phyloP scores from a whole-genome alignment of 2,888 invertebrate genomes.

The Neoaliturus tenellus region DNA sequence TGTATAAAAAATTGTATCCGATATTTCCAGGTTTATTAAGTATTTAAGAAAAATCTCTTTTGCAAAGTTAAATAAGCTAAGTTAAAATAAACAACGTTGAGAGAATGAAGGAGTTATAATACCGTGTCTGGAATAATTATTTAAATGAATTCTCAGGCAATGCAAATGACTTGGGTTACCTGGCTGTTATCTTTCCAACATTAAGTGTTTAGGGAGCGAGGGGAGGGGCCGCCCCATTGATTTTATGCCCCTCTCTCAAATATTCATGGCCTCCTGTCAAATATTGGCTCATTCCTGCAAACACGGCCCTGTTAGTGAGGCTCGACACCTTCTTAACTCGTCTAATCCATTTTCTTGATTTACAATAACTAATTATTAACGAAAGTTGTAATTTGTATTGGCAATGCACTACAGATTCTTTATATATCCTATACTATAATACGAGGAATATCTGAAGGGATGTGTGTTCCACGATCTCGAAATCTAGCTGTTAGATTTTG shows the following conservation, averaged over 20 bases:
- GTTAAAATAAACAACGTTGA: slow-evolving; percentile 1
- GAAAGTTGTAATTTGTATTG: no score
- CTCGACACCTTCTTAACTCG: background rate
- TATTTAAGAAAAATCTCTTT: slow-evolving; percentile 40
- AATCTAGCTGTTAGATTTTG: no score
- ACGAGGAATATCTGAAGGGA: no score
- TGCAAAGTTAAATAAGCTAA: slow-evolving; percentile 44
- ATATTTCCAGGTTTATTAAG: no score
- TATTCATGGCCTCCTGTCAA: slow-evolving; percentile 37
- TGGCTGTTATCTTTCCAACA: slow-evolving; percentile 47
- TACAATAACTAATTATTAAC: background rate
- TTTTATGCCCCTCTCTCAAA: slow-evolving; percentile 33
- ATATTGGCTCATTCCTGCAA: slow-evolving; percentile 16
- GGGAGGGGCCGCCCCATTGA: slow-evolving; percentile 37
- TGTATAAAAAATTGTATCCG: no score
- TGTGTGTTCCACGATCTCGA: no score
- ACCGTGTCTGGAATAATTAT: slow-evolving; percentile 44
- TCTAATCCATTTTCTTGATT: background rate
- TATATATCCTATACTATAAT: no score
- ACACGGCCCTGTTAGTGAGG: background rate
- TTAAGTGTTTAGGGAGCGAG: slow-evolving; percentile 49
- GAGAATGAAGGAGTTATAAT: slow-evolving; percentile 47
- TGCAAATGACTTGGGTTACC: slow-evolving; percentile 49
- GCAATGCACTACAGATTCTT: no score
- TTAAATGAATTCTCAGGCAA: slow-evolving; percentile 48